Base-by-base conservation (phyloP, 2,888 invertebrate species). In the Trachelus tabidus region DNA sequence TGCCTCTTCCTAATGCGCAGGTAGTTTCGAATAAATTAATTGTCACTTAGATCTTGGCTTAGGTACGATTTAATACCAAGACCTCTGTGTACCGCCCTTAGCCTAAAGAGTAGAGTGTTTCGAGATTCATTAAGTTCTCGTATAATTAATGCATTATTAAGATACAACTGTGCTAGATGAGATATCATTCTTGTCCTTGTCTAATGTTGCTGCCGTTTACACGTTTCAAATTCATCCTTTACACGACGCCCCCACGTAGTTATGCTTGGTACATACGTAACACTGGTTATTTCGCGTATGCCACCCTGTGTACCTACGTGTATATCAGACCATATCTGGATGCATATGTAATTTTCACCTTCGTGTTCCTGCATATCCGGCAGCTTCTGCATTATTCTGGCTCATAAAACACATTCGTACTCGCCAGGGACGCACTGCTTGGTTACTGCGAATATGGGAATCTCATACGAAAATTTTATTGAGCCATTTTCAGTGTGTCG, bases 11-110 rank as follows among this genome's bases (percentile, higher is more conserved):
- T 69, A 71, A 71, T 71, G 31, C 71, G 56, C 56, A n/a, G 12
- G 69, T 73, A 76, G 40, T 78, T 37, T 31, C 73, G 78, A 78
- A 78, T 78, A 78, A 78, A 78, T 78, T 78, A 78, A 78, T 78
- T 78, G 78, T 78, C 78, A 78, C 78, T 76, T 37, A n/a, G 75
- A 75, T 75, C 34, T 69, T 69, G 33, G 30, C 35, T 40, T 12
- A 12, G 71, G 37, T 56, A 68, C 68, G 74, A n/a, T 40, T 77
- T 77, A 73, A 56, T 33, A 33, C 73, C 33, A 35, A 1, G 23
- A 23, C 56, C 56, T 56, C 23, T 23, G 56, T 9, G 9, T 56
- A 23, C 56, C 71, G 30, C 71, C 23, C 34, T 15, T 11, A 33
- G 31, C 12, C 71, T 2, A 33, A 30, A 15, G 31, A 71, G 71